A percentile compares a stretch with the other conserved stretches of the same genome.
Evolutionary conservation across 2,113 vertebrate species (phyloP).

Genomic region (Paratilapia polleni): DNA sequence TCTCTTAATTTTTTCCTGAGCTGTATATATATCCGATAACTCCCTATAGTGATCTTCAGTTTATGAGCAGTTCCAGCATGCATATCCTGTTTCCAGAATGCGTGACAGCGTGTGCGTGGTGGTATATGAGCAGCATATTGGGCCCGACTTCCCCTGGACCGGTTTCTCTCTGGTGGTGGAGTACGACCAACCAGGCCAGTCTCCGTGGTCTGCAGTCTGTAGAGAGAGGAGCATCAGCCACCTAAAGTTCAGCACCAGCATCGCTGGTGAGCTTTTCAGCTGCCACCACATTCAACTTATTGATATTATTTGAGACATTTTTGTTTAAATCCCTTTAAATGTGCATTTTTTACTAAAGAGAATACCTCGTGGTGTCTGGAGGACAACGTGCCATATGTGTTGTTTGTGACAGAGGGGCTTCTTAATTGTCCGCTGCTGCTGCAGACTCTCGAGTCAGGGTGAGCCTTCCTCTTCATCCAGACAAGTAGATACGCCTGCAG

Average conservation of each 20-base stretch:
- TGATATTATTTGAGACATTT: background rate
- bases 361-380: slow-evolving; percentile 71
- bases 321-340: background rate
- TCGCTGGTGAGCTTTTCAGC: slow-evolving; percentile 72
- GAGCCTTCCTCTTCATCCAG: slow-evolving; percentile 43
- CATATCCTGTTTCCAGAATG: slow-evolving; percentile 68
- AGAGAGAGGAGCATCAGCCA: slow-evolving; percentile 81
- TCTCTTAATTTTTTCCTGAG: no score
- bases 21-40: background rate
- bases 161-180: slow-evolving; percentile 89
- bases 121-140: slow-evolving; percentile 84
- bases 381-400: slow-evolving; percentile 84
- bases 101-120: slow-evolving; percentile 79
- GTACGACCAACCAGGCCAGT: slow-evolving; percentile 84
- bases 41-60: background rate
- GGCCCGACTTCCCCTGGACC: slow-evolving; percentile 89
- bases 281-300: background rate
- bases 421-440: slow-evolving; percentile 84
- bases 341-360: background rate
- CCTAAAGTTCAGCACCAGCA: slow-evolving; percentile 79
- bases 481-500: background rate
- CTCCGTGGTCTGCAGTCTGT: slow-evolving; percentile 85
- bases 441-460: slow-evolving; percentile 89
- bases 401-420: slow-evolving; percentile 89
- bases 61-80: background rate